These are phyloP conservation scores for Micropoecilia bifurca DNA, from an alignment of 2,797 vertebrate genomes.

Conservation along the genomic window DNA sequence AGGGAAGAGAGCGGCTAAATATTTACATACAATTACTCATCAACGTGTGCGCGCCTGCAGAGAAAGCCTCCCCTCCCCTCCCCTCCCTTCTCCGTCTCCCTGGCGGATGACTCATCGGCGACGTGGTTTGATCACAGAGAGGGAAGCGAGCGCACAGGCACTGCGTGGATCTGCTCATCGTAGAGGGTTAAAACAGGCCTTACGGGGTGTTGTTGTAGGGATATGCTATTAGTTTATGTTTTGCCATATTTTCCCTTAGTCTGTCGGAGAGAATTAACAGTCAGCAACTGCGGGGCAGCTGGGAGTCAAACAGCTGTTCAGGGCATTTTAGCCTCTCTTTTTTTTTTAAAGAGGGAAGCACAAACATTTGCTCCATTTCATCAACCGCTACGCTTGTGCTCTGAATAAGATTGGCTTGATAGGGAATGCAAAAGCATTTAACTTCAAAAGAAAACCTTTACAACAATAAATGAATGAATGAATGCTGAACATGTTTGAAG, in stretches of 20 bases:
- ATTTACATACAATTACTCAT: conserved; percentile 25
- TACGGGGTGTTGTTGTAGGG: conserved; percentile 2
- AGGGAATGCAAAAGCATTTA: not conserved
- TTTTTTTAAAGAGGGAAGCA: not conserved
- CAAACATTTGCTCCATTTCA: not conserved
- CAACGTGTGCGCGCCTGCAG: conserved; percentile 8
- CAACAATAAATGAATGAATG: not conserved
- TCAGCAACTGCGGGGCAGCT: not conserved
- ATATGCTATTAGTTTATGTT: conserved; percentile 4
- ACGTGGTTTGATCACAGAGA: conserved; percentile 35
- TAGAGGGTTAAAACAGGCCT: conserved; percentile 25
- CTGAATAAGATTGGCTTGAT: not conserved
- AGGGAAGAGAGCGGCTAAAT: conserved; percentile 56
- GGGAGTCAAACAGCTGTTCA: conserved; percentile 14
- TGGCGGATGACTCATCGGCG: conserved; percentile 30
- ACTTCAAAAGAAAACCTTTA: not conserved
- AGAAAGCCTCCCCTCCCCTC: conserved; percentile 24
- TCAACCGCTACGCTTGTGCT: not conserved
- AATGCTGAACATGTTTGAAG: not conserved
- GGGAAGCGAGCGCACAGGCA: not conserved
- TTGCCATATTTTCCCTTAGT: not conserved
- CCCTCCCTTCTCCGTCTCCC: not conserved
- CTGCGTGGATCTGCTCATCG: not conserved
- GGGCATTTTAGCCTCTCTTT: not conserved
- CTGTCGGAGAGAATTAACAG: not conserved